Percentiles rank a stretch among this genome's conserved stretches.
Evolutionary conservation across 2,888 invertebrate species (phyloP).

Genomic region (Drosophila nr. perissopoda): DNA sequence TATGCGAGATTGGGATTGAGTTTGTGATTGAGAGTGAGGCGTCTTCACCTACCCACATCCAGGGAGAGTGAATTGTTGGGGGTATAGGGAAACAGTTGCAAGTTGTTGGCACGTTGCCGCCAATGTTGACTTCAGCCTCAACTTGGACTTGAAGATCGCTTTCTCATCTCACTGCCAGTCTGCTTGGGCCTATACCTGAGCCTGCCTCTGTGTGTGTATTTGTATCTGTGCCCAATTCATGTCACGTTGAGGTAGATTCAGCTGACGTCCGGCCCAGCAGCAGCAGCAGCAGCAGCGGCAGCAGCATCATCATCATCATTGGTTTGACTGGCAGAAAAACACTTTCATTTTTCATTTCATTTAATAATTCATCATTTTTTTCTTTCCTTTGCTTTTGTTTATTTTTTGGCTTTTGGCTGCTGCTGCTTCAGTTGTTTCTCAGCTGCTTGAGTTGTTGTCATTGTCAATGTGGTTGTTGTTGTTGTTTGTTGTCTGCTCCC

Average conservation of each 20-base stretch:
- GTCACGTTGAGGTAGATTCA: conserved; percentile 71
- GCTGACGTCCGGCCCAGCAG: conserved; percentile 39
- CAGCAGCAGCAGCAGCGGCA: conserved; percentile 23
- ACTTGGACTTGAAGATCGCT: conserved; percentile 58
- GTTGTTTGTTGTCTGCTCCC: conserved; percentile 29
- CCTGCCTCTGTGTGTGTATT: conserved; percentile 13
- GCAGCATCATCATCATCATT: conserved; percentile 45
- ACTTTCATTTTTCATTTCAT: conserved; percentile 78
- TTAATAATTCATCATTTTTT: conserved; percentile 71
- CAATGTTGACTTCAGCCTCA: conserved; percentile 33
- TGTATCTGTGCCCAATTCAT: conserved; percentile 67
- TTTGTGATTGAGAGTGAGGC: conserved; percentile 20
- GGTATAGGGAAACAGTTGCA: conserved; percentile 39
- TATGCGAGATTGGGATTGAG: conserved; percentile 19
- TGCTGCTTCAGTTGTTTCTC: conserved; percentile 52
- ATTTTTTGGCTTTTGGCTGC: conserved; percentile 22
- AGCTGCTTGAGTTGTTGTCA: conserved; percentile 40
- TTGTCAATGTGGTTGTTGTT: conserved; percentile 18
- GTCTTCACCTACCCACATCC: conserved; percentile 45
- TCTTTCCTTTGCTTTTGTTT: conserved; percentile 35
- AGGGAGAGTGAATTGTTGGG: neutral
- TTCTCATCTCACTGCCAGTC: conserved; percentile 46
- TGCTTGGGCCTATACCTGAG: conserved; percentile 2
- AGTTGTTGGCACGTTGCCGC: conserved; percentile 68
- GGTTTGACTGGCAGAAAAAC: conserved; percentile 65